Conservation (phyloP, 2,113 vertebrate genomes). For the Hylia prasina region DNA sequence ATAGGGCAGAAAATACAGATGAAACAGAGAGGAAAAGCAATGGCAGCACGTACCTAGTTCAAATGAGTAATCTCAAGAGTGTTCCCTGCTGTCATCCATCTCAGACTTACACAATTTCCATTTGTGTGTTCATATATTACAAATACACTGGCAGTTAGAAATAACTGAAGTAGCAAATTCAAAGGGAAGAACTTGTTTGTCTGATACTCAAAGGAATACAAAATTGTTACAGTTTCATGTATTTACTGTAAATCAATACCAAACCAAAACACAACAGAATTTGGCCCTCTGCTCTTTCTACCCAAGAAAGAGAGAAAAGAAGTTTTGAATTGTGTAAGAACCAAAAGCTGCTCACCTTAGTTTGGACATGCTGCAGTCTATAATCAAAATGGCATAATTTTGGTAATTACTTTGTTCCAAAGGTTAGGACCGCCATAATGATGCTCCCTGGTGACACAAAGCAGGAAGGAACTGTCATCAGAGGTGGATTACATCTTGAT, state of each 20-base stretch:
- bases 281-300: not conserved
- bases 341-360: not conserved
- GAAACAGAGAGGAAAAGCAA: not conserved
- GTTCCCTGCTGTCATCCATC: not conserved
- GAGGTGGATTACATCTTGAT: not conserved
- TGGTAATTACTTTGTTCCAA: not conserved
- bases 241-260: not conserved
- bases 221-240: not conserved
- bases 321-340: not conserved
- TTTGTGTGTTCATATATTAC: not conserved
- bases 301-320: not conserved
- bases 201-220: not conserved
- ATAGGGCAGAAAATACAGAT: not conserved
- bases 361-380: not conserved
- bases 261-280: not conserved
- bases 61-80: not conserved
- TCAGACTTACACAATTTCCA: not conserved
- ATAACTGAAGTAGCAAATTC: not conserved
- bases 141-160: not conserved
- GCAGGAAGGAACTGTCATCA: not conserved
- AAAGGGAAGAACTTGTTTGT: not conserved
- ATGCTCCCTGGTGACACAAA: not conserved
- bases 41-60: not conserved
- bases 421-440: not conserved
- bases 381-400: not conserved